Conservation (phyloP, 2,888 invertebrate genomes). For the Heliconius hortense region DNA sequence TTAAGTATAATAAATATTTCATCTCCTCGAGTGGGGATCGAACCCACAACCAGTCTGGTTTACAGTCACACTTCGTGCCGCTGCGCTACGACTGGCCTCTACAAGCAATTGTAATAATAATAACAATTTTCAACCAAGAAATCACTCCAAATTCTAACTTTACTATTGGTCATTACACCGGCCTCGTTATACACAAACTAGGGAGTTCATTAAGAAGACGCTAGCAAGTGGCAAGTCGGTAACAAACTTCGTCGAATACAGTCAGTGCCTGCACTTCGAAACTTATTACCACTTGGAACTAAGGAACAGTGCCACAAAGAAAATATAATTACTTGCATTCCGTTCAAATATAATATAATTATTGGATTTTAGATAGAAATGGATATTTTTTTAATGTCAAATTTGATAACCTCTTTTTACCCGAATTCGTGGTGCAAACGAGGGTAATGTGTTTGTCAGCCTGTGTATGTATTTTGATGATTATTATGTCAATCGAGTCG, state of each 20-base stretch:
- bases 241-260: conserved; percentile 23
- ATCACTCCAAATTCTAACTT: background rate
- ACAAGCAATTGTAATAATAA: too few species aligned
- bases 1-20: too few species aligned
- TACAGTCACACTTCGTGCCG: too few species aligned
- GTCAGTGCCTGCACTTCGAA: conserved; percentile 16
- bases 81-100: too few species aligned
- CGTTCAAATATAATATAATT: background rate
- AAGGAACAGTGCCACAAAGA: conserved; percentile 10
- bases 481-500: too few species aligned
- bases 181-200: conserved; percentile 12
- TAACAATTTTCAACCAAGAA: background rate
- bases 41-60: too few species aligned
- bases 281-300: conserved; percentile 18
- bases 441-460: background rate
- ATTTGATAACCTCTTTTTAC: background rate
- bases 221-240: conserved; percentile 3
- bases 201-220: conserved; percentile 20
- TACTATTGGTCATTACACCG: conserved; percentile 18
- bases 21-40: too few species aligned
- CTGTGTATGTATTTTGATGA: too few species aligned
- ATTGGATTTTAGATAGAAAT: background rate
- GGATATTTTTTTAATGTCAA: background rate
- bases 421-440: background rate
- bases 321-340: conserved; percentile 9